phyloP scores from a whole-genome alignment of 2,113 vertebrate genomes.

The Scytalopus superciliaris region DNA sequence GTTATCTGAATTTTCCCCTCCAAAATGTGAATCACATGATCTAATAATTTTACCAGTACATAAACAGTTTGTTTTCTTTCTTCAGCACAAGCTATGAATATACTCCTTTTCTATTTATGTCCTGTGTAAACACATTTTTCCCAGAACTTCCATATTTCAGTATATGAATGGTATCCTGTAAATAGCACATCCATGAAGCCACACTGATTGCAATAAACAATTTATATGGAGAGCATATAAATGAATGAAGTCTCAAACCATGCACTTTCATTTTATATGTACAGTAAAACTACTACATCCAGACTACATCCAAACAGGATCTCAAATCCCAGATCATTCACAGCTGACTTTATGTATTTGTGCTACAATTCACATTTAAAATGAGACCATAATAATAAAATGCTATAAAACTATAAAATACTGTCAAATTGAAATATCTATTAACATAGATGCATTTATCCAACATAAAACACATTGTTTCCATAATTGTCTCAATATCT shows the following conservation, averaged over 20 bases:
- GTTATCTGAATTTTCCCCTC: background rate
- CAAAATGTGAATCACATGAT: background rate
- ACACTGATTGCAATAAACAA: background rate
- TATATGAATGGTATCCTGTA: background rate
- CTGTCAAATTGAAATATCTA: background rate
- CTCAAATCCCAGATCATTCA: background rate
- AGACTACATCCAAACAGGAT: background rate
- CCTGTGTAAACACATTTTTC: slow-evolving; percentile 14
- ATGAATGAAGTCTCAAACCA: background rate
- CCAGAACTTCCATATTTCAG: slow-evolving; percentile 15
- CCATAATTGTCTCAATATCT: background rate
- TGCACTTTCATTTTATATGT: background rate
- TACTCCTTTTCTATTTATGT: slow-evolving; percentile 30
- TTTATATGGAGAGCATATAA: background rate
- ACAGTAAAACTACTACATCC: background rate
- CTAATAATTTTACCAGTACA: background rate
- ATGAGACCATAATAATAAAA: background rate
- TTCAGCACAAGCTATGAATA: slow-evolving; percentile 10
- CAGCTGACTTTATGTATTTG: background rate
- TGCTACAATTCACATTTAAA: background rate
- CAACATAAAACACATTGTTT: background rate
- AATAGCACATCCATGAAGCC: background rate
- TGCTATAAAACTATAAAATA: background rate
- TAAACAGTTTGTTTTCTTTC: background rate
- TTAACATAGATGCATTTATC: background rate